phyloP scores from a whole-genome alignment of 2,888 invertebrate genomes.

The Perithous albicinctus region DNA sequence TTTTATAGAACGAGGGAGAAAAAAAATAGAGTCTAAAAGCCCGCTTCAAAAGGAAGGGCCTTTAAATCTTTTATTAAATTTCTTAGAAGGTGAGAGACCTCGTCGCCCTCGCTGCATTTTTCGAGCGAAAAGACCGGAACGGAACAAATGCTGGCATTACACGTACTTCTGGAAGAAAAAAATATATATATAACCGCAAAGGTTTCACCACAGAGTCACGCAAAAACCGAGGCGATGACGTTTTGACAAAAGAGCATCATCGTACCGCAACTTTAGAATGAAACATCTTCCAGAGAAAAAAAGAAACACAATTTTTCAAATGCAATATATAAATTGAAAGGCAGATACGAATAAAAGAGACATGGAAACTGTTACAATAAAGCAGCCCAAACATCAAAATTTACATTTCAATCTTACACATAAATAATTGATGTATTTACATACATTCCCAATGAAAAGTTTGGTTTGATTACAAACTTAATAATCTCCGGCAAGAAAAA shows the following conservation, averaged over 20 bases:
- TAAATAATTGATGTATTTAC: too few species aligned
- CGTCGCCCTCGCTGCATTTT: not conserved
- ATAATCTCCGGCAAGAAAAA: too few species aligned
- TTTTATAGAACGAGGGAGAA: not conserved
- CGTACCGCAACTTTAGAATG: not conserved
- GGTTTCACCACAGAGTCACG: constrained; percentile 29
- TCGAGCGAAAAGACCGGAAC: constrained; percentile 4
- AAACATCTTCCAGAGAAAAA: not conserved
- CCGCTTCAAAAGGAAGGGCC: not conserved
- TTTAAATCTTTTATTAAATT: constrained; percentile 4
- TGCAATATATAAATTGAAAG: not conserved
- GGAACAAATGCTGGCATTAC: constrained; percentile 15
- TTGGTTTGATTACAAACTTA: too few species aligned
- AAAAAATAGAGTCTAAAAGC: not conserved
- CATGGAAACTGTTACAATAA: too few species aligned
- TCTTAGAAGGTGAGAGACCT: constrained; percentile 15
- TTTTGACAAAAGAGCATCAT: constrained; percentile 24
- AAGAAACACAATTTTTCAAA: not conserved
- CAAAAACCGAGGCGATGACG: constrained; percentile 21
- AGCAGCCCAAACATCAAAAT: too few species aligned
- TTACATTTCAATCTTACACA: too few species aligned
- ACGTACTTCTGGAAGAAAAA: not conserved
- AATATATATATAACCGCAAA: constrained; percentile 5
- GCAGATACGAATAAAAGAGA: not conserved
- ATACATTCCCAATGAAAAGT: too few species aligned